Evolutionary conservation across 2,113 vertebrate genomes (phyloP).

Genomic region (Callocephalon fimbriatum): DNA sequence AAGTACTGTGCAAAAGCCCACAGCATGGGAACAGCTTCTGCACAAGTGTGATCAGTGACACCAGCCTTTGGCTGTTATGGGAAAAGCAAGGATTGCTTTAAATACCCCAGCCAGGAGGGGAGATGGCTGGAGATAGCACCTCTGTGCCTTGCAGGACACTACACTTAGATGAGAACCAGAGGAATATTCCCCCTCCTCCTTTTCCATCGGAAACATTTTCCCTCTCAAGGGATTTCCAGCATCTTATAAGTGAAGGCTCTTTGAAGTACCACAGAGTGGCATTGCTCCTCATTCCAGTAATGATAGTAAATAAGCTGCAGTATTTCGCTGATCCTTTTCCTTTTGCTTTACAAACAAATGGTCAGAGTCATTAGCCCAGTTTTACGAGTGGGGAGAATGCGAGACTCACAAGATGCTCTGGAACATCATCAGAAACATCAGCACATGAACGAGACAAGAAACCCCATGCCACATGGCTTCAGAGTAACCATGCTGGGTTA

Average conservation of each 20-base stretch:
- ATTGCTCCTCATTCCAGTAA: conserved; percentile 48
- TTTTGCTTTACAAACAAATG: conserved; percentile 66
- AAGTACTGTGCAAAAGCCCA: background rate
- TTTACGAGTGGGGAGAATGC: background rate
- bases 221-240: conserved; percentile 50
- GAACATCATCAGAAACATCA: background rate
- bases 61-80: rapidly evolving
- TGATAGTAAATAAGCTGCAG: conserved; percentile 56
- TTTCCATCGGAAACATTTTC: conserved; percentile 19
- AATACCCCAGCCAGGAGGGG: background rate
- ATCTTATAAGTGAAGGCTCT: conserved; percentile 2
- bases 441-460: background rate
- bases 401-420: background rate
- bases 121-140: background rate
- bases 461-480: background rate
- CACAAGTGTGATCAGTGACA: background rate
- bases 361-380: conserved; percentile 59
- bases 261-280: conserved; percentile 36
- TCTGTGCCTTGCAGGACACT: background rate
- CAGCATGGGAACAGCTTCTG: background rate
- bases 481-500: background rate
- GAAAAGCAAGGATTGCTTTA: background rate
- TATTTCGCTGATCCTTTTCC: conserved; percentile 55
- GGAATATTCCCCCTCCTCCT: background rate
- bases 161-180: background rate